Percentiles rank a stretch among this genome's conserved stretches.
Evolutionary conservation across 2,888 invertebrate genomes (phyloP).

Genomic region (Campaea margaritaria): DNA sequence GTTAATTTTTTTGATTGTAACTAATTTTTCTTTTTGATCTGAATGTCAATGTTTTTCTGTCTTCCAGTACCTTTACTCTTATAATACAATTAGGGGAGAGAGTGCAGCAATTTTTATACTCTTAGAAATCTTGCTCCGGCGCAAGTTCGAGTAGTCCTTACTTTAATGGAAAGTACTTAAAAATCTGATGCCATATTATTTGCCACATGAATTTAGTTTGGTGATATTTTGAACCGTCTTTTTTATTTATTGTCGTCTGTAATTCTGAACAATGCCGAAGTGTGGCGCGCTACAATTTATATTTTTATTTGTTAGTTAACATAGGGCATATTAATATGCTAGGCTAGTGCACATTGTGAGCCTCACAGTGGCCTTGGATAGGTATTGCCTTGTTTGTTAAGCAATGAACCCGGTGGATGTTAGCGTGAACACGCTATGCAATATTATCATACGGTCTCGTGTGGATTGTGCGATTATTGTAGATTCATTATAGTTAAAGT

Average conservation of each 20-base stretch:
- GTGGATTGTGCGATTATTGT: constrained; percentile 34
- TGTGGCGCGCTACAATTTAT: constrained; percentile 57
- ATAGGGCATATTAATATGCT: constrained; percentile 75
- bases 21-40: constrained; percentile 73
- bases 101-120: constrained; percentile 52
- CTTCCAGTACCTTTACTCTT: constrained; percentile 75
- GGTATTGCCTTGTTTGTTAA: constrained; percentile 73
- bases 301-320: constrained; percentile 59
- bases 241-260: constrained; percentile 74
- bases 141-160: constrained; percentile 60
- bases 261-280: constrained; percentile 68
- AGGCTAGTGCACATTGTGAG: constrained; percentile 78
- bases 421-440: constrained; percentile 29
- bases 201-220: constrained; percentile 82
- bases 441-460: constrained; percentile 30
- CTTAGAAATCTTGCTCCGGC: constrained; percentile 42
- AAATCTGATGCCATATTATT: constrained; percentile 83
- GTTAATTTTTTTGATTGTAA: constrained; percentile 51
- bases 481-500: neutral
- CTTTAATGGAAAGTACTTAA: constrained; percentile 80
- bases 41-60: constrained; percentile 80
- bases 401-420: constrained; percentile 64
- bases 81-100: constrained; percentile 54
- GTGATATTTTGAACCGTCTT: constrained; percentile 79
- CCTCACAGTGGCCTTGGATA: constrained; percentile 77